These are phyloP conservation scores for Mareca penelope DNA, from an alignment of 2,797 vertebrate species.

Conservation along the genomic window DNA sequence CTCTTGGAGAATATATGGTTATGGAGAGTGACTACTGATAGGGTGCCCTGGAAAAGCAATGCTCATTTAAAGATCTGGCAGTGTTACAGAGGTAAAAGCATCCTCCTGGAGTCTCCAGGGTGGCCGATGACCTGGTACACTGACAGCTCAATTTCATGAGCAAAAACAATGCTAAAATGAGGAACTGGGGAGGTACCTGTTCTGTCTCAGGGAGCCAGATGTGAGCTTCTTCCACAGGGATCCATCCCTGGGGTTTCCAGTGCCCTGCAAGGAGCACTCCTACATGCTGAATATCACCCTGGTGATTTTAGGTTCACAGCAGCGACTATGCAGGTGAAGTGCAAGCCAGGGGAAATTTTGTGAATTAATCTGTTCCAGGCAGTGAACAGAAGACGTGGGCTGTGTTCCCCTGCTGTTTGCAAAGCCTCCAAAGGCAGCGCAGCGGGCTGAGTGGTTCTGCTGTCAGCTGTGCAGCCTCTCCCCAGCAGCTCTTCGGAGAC, in stretches of 20 bases:
- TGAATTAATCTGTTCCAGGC: constrained; percentile 43
- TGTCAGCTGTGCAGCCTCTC: not conserved
- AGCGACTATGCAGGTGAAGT: not conserved
- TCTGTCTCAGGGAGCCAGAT: not conserved
- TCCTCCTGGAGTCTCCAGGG: not conserved
- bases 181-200: not conserved
- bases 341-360: constrained; percentile 9
- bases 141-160: not conserved
- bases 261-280: fast-evolving
- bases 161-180: not conserved
- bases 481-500: constrained; percentile 23
- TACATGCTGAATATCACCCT: fast-evolving
- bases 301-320: not conserved
- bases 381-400: not conserved
- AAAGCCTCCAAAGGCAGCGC: not conserved
- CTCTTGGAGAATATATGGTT: not conserved
- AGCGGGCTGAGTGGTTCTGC: not conserved
- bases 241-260: not conserved
- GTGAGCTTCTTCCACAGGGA: not conserved
- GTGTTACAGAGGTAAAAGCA: not conserved
- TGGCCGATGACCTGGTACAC: fast-evolving
- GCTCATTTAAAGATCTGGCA: not conserved
- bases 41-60: not conserved
- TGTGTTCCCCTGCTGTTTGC: not conserved
- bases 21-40: not conserved